Percentiles rank a stretch among this genome's conserved stretches.
Evolutionary conservation across 1,140 invertebrate genomes (phyloP).

Genomic region (Drosophila jambulina): DNA sequence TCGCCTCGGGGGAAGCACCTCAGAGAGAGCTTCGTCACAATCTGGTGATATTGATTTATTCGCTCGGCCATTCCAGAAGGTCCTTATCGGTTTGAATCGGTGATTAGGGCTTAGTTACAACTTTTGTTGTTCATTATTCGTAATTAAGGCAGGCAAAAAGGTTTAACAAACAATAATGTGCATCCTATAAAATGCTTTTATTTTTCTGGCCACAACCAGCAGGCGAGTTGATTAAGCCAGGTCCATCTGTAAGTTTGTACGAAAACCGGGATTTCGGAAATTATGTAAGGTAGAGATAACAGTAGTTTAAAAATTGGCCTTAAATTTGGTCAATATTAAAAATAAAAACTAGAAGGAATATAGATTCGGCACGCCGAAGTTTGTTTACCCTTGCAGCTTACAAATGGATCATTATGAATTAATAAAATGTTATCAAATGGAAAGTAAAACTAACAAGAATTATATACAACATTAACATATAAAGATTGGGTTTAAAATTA

Average conservation of each 20-base stretch:
- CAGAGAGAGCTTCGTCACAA: conserved; percentile 9
- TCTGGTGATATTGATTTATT: conserved; percentile 19
- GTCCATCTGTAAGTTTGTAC: neutral
- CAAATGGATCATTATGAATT: too few relatives aligned
- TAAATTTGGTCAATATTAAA: too few relatives aligned
- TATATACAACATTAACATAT: too few relatives aligned
- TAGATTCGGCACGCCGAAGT: too few relatives aligned
- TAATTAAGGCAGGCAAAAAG: too few relatives aligned
- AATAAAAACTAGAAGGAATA: too few relatives aligned
- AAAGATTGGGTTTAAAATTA: too few relatives aligned
- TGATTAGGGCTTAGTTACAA: conserved; percentile 4
- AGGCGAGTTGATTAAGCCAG: neutral
- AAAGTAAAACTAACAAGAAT: too few relatives aligned
- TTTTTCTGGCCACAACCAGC: neutral
- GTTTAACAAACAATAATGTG: too few relatives aligned
- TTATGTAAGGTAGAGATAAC: neutral
- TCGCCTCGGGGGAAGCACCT: conserved; percentile 24
- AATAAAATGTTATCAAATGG: too few relatives aligned
- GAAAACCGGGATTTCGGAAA: neutral
- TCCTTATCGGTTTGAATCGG: conserved; percentile 11
- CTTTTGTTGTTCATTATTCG: neutral
- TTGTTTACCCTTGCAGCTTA: too few relatives aligned
- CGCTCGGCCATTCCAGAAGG: neutral
- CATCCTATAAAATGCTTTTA: neutral
- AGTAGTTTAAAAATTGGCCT: neutral